These are phyloP conservation scores for Salvator merianae DNA, from an alignment of 2,113 vertebrate species.

Conservation along the genomic window DNA sequence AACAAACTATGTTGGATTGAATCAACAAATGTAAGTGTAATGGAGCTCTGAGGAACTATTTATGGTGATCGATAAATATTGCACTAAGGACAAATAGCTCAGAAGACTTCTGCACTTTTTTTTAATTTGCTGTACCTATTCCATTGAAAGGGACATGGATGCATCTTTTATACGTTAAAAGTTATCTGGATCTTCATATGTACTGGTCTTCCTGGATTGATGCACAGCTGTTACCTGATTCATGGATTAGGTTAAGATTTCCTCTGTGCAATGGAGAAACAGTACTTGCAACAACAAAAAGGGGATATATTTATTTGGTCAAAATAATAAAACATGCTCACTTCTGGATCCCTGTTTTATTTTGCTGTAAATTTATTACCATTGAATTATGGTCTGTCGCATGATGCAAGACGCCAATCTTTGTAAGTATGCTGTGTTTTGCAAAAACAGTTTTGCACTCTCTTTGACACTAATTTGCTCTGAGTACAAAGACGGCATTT, in stretches of 20 bases:
- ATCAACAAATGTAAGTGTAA: fast-evolving
- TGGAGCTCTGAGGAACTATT: neutral
- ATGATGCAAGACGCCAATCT: neutral
- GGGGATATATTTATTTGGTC: neutral
- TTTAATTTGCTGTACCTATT: neutral
- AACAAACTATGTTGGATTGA: fast-evolving
- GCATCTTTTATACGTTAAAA: neutral
- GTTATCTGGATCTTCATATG: neutral
- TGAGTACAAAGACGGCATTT: too few relatives aligned
- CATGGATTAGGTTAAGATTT: neutral
- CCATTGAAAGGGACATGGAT: neutral
- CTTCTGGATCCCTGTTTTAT: neutral
- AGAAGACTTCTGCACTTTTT: neutral
- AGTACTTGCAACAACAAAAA: neutral
- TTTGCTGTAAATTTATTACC: neutral
- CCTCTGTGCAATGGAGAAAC: neutral
- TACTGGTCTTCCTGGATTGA: neutral
- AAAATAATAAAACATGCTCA: neutral
- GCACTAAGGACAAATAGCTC: neutral
- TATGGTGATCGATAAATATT: neutral
- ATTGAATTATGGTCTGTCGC: neutral
- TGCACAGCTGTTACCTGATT: neutral
- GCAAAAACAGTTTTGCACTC: neutral
- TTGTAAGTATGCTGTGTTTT: neutral
- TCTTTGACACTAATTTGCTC: too few relatives aligned